A percentile compares a stretch with the other conserved stretches of the same genome.
These are phyloP conservation scores for Mimumesa dahlbomi DNA, from an alignment of 2,888 invertebrate species.

Conservation along the genomic window DNA sequence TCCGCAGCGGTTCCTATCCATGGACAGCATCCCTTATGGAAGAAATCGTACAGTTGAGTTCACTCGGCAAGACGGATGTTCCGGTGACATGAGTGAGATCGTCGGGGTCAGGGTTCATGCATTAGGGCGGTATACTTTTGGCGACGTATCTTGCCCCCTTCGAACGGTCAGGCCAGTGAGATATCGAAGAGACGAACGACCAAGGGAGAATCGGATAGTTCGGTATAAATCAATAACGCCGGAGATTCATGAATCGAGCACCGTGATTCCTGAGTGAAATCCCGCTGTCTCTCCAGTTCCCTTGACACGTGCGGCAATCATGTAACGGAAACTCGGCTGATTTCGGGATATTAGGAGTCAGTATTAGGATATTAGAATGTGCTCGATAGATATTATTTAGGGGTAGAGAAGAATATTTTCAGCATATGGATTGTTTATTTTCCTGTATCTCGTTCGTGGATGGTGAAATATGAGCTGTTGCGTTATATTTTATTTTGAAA, in stretches of 20 bases:
- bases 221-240: conserved; percentile 56
- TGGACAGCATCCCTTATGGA: conserved; percentile 8
- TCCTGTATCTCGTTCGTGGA: too few relatives aligned
- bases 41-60: conserved; percentile 37
- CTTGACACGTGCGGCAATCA: background rate
- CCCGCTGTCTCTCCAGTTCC: background rate
- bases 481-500: too few relatives aligned
- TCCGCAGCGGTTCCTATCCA: background rate
- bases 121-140: conserved; percentile 58
- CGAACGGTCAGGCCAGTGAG: conserved; percentile 31
- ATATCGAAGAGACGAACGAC: conserved; percentile 36
- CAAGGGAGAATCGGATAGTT: conserved; percentile 38
- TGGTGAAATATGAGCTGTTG: too few relatives aligned
- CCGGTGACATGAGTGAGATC: conserved; percentile 46
- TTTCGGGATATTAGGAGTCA: too few relatives aligned
- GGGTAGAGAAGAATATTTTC: too few relatives aligned
- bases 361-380: too few relatives aligned
- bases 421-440: too few relatives aligned
- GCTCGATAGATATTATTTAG: too few relatives aligned
- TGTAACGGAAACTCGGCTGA: too few relatives aligned
- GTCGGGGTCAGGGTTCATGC: conserved; percentile 48
- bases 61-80: conserved; percentile 49
- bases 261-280: conserved; percentile 34
- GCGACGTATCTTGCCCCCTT: conserved; percentile 48
- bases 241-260: conserved; percentile 25